Evolutionary conservation across 2,888 invertebrate genomes (phyloP).

Genomic region (Diadegma fenestrale): DNA sequence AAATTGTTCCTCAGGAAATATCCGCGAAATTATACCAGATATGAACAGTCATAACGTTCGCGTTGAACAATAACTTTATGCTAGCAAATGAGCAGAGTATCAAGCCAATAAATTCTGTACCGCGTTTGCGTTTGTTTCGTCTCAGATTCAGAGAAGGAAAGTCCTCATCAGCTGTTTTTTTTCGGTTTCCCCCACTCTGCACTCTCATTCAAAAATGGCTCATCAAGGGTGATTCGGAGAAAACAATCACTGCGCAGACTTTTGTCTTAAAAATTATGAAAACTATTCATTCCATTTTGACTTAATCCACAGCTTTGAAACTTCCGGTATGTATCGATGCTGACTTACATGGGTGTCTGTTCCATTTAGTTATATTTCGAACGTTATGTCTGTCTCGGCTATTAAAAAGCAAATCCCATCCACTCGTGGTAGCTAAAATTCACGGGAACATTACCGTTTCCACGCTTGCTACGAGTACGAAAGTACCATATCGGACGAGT

Average conservation of each 20-base stretch:
- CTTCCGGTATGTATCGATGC: not conserved
- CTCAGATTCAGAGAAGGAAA: not conserved
- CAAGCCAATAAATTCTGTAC: not conserved
- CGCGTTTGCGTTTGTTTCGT: not conserved
- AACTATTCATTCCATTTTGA: not conserved
- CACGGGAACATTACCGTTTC: slow-evolving; percentile 30
- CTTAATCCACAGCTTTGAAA: not conserved
- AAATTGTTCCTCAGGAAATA: slow-evolving; percentile 38
- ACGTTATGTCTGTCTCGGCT: slow-evolving; percentile 23
- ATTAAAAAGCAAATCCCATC: slow-evolving; percentile 42
- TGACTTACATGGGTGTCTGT: not conserved
- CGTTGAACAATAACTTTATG: not conserved
- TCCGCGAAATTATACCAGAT: slow-evolving; percentile 28
- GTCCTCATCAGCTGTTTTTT: not conserved
- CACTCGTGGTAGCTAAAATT: slow-evolving; percentile 34
- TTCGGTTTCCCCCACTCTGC: not conserved
- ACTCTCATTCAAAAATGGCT: not conserved
- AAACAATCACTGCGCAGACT: not conserved
- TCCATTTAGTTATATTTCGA: slow-evolving; percentile 19
- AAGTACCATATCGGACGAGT: slow-evolving; percentile 31
- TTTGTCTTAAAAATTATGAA: not conserved
- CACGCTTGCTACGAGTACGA: slow-evolving; percentile 14
- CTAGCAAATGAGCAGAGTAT: not conserved
- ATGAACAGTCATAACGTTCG: slow-evolving; percentile 26
- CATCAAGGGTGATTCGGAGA: not conserved